A percentile compares a stretch with the other conserved stretches of the same genome.
Evolutionary conservation across 2,113 vertebrate species (phyloP).

Genomic region (Calyptomena viridis): DNA sequence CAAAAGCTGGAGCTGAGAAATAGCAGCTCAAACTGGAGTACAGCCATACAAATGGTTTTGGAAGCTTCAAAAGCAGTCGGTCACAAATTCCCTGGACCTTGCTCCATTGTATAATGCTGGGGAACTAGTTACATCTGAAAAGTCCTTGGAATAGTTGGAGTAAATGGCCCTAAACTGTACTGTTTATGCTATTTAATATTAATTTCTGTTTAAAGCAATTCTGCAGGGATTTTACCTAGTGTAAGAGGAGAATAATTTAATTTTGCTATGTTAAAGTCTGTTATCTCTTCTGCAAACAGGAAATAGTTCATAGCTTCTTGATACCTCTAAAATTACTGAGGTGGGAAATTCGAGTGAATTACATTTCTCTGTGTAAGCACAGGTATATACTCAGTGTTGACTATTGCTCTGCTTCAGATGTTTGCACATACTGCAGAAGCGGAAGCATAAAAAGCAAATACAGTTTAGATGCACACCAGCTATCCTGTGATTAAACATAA

Average conservation of each 20-base stretch:
- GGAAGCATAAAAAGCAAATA: not conserved
- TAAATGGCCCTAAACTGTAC: not conserved
- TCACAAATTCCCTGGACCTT: not conserved
- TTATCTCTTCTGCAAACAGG: not conserved
- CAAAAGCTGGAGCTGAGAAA: not conserved
- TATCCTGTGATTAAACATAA: not conserved
- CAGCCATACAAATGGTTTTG: not conserved
- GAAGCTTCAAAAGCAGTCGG: not conserved
- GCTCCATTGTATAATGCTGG: not conserved
- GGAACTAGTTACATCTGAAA: not conserved
- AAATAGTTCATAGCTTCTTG: not conserved
- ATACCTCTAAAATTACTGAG: not conserved
- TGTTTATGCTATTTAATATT: constrained; percentile 9
- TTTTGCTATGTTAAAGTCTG: not conserved
- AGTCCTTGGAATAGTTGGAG: not conserved
- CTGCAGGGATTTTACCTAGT: not conserved
- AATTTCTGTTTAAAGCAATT: not conserved
- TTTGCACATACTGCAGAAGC: not conserved
- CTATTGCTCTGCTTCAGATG: not conserved
- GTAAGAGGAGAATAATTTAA: not conserved
- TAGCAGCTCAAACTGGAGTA: not conserved
- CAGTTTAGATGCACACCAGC: not conserved
- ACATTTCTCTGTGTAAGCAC: not conserved
- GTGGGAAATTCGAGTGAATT: not conserved
- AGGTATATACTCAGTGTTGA: not conserved